Base-by-base conservation (phyloP, 1,140 invertebrate genomes). In the Zaprionus kolodkinae region DNA sequence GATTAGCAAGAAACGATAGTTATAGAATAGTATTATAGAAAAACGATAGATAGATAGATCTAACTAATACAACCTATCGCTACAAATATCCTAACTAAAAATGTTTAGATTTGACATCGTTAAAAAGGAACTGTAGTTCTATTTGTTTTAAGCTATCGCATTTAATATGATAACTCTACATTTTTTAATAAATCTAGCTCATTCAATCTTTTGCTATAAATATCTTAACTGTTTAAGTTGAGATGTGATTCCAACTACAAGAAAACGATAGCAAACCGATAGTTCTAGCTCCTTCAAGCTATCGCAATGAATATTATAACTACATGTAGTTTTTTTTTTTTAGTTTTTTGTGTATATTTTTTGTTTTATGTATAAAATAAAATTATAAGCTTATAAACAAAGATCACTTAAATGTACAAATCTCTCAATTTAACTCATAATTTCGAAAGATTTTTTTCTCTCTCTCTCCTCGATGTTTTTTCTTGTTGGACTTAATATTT, bases 341-440 rank as follows among this genome's bases (percentile, higher is more conserved):
- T 61, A 45, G 30, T 62, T 70, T 81, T 83, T 61, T 91, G 54
- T 83, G 69, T 88, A 84, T 88, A 74, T 87, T 81, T 88, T 78
- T 45, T 45, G 75, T 86, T 90, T 91, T 92, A 85, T 83, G 84
- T 91, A 89, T 92, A 92, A 90, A 91, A 92, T 92, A 92, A 92
- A 89, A 91, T 92, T 92, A 92, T 92, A 92, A 89, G 72, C 91
- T 92, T 92, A 92, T 82, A 92, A 92, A 92, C 91, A 92, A 92
- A 85, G 91, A 92, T 92, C 91, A 92, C 91, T 92, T 92, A 92
- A 92, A 92, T 91, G 85, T 92, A 92, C 75, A 92, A 92, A 92
- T 92, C 81, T 91, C 91, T 91, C 87, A 91, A 91, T 84, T 86
- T 81, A 73, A 79, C 79, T 57, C 76, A 79, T 82, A 57, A 73